These are phyloP conservation scores for Scomberomorus guttatus DNA, from an alignment of 2,797 vertebrate species.

Conservation along the genomic window DNA sequence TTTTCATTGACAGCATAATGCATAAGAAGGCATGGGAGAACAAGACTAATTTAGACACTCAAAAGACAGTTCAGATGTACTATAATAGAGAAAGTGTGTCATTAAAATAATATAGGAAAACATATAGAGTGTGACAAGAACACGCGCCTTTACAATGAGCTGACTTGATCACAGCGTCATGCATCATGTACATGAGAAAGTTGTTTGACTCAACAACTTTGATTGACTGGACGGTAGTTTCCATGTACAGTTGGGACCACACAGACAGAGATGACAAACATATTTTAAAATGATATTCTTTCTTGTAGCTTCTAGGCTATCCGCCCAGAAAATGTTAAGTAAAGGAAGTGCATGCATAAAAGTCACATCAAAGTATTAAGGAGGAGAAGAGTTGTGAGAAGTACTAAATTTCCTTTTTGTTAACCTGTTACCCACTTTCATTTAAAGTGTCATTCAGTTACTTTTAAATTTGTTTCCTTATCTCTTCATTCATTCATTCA, in stretches of 20 bases:
- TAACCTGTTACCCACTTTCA: background rate
- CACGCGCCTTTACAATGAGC: slow-evolving; percentile 63
- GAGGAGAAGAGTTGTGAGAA: background rate
- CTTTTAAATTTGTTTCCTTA: background rate
- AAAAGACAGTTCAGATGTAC: slow-evolving; percentile 56
- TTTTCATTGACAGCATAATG: slow-evolving; percentile 81
- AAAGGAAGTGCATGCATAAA: slow-evolving; percentile 27
- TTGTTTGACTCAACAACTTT: slow-evolving; percentile 92
- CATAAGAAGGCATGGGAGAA: slow-evolving; percentile 65
- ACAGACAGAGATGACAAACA: slow-evolving; percentile 93
- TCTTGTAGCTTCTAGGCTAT: slow-evolving; percentile 52
- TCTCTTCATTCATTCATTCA: background rate
- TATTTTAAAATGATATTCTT: slow-evolving; percentile 99
- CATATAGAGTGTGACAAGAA: slow-evolving; percentile 60
- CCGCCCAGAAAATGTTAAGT: slow-evolving; percentile 2
- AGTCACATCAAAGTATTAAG: background rate
- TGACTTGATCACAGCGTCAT: slow-evolving; percentile 90
- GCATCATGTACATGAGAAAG: slow-evolving; percentile 95
- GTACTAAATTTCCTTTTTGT: background rate
- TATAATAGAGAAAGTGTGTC: slow-evolving; percentile 56
- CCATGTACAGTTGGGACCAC: slow-evolving; percentile 96
- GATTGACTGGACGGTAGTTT: slow-evolving; percentile 89
- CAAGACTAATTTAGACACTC: slow-evolving; percentile 60
- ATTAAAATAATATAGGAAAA: slow-evolving; percentile 64
- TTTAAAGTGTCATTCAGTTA: slow-evolving; percentile 10